A percentile compares a stretch with the other conserved stretches of the same genome.
Conservation (phyloP, 1,140 invertebrate genomes). For the Bombus pyrosoma region DNA sequence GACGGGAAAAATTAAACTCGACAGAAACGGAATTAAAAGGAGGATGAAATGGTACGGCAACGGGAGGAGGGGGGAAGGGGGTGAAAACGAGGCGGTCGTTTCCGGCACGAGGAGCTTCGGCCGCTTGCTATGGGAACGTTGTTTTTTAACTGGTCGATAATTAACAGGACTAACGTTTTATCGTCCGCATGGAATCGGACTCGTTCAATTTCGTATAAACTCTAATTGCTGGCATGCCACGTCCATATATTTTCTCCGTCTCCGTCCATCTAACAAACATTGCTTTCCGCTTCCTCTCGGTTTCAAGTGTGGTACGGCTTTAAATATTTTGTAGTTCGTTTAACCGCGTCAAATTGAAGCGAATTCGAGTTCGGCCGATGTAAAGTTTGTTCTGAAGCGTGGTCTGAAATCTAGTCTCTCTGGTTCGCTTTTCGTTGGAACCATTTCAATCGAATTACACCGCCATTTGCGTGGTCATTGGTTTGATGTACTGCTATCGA, state of each 20-base stretch:
- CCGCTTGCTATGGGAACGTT: background rate
- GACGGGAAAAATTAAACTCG: background rate
- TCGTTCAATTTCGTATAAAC: constrained; percentile 28
- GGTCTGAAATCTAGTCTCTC: background rate
- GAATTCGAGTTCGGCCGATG: background rate
- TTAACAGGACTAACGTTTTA: constrained; percentile 35
- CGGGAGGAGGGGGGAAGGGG: accelerated
- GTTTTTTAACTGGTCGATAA: constrained; percentile 6
- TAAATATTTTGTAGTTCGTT: constrained; percentile 16
- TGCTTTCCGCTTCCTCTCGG: too few species aligned
- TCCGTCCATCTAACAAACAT: too few species aligned
- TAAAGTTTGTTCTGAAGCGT: constrained; percentile 2
- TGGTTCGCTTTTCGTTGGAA: background rate
- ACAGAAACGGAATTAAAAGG: background rate
- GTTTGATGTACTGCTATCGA: too few species aligned
- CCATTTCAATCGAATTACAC: background rate
- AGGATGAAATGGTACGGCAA: background rate
- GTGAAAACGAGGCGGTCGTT: background rate
- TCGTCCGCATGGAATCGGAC: background rate
- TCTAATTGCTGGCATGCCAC: constrained; percentile 12
- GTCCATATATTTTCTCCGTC: background rate
- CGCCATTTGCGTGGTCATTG: background rate
- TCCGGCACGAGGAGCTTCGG: too few species aligned
- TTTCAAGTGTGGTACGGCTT: too few species aligned
- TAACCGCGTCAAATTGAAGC: constrained; percentile 35